phyloP scores from a whole-genome alignment of 2,797 vertebrate genomes.

The Sebastes aleutianus region DNA sequence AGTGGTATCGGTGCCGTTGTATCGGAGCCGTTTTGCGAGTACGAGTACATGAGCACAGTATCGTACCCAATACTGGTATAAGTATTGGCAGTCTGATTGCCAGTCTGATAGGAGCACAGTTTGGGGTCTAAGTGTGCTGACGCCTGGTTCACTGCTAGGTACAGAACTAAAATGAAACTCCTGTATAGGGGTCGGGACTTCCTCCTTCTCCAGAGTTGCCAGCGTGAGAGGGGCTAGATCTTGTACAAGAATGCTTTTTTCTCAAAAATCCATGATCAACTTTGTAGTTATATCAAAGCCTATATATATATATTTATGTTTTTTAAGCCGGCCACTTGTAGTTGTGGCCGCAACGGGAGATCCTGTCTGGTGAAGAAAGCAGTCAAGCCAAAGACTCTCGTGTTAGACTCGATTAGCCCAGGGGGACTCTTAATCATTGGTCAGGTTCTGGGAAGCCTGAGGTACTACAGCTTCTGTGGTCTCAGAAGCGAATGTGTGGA shows the following conservation, averaged over 20 bases:
- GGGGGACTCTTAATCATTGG: not conserved
- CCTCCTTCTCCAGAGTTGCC: not conserved
- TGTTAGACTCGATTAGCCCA: not conserved
- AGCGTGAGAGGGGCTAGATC: not conserved
- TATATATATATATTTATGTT: not conserved
- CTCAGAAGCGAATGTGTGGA: not conserved
- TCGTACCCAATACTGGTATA: too few relatives aligned
- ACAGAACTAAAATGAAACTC: not conserved
- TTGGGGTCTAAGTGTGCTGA: not conserved
- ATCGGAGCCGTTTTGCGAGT: too few relatives aligned
- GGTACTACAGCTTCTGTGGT: not conserved
- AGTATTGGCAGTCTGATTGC: not conserved
- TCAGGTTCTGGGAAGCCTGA: not conserved
- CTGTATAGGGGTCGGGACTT: not conserved
- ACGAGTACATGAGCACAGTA: too few relatives aligned
- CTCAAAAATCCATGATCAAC: not conserved
- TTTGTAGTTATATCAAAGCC: not conserved
- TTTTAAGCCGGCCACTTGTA: not conserved
- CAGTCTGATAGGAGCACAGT: not conserved
- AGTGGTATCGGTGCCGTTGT: too few relatives aligned
- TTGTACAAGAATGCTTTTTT: not conserved
- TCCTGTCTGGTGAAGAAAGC: not conserved
- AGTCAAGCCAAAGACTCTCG: not conserved
- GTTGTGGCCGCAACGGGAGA: not conserved
- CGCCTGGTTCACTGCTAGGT: not conserved